phyloP scores from a whole-genome alignment of 2,113 vertebrate genomes.

The Entomyzon cyanotis region DNA sequence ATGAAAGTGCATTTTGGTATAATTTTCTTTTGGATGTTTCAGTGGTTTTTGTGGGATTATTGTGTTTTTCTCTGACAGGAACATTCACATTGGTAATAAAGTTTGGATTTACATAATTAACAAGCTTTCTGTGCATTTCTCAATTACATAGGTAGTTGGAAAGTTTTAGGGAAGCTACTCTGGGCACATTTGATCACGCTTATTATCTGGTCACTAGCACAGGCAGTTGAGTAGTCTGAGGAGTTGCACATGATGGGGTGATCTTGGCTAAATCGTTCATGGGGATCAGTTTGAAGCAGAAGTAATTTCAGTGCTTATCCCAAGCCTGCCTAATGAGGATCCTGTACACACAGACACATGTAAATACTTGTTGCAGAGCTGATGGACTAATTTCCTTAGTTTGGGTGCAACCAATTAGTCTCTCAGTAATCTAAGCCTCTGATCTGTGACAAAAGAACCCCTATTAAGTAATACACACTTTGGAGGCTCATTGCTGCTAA shows the following conservation, averaged over 20 bases:
- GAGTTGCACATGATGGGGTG: not conserved
- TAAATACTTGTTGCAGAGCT: not conserved
- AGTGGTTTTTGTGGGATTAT: not conserved
- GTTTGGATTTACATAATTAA: not conserved
- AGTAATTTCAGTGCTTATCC: not conserved
- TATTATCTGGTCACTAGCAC: not conserved
- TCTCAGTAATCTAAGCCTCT: not conserved
- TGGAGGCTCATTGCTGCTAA: not conserved
- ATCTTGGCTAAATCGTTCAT: not conserved
- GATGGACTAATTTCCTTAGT: not conserved
- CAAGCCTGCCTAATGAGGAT: not conserved
- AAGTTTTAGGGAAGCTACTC: not conserved
- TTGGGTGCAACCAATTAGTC: not conserved
- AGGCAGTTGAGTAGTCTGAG: not conserved
- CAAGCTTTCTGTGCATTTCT: not conserved
- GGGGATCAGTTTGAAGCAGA: not conserved
- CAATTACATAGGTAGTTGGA: not conserved
- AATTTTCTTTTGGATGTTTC: not conserved
- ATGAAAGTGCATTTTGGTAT: not conserved
- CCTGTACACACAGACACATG: fast-evolving
- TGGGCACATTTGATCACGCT: not conserved
- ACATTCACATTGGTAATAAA: not conserved
- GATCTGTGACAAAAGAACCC: not conserved
- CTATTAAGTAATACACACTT: not conserved
- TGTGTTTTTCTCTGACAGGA: not conserved